These are phyloP conservation scores for Linnaemya tessellans DNA, from an alignment of 2,888 invertebrate species.

Conservation along the genomic window DNA sequence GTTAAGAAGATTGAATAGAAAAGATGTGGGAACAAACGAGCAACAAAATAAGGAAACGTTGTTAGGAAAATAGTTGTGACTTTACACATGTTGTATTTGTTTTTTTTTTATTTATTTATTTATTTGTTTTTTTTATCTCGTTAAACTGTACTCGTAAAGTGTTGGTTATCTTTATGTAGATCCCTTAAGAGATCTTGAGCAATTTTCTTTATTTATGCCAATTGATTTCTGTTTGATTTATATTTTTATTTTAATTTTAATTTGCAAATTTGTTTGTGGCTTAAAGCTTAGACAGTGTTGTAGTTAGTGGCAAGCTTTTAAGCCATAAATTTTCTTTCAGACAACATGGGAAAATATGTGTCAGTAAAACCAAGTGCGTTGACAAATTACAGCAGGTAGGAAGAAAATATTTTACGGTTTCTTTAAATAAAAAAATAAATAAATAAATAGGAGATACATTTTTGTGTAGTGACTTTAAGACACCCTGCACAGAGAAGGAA, in stretches of 20 bases:
- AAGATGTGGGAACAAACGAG: constrained; percentile 24
- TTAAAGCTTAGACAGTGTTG: constrained; percentile 27
- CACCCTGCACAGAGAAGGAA: background rate
- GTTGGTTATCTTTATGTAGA: too few relatives aligned
- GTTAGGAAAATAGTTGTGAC: too few relatives aligned
- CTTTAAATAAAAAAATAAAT: background rate
- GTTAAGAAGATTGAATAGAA: constrained; percentile 4
- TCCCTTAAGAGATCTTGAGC: background rate
- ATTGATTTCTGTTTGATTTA: constrained; percentile 16
- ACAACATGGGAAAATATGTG: constrained; percentile 15
- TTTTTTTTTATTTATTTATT: too few relatives aligned
- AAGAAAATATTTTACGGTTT: background rate
- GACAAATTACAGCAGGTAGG: constrained; percentile 37
- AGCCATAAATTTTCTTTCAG: constrained; percentile 41
- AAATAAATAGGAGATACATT: too few relatives aligned
- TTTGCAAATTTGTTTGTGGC: constrained; percentile 1
- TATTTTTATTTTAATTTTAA: background rate
- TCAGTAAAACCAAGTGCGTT: constrained; percentile 36
- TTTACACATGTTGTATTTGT: too few relatives aligned
- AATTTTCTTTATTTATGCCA: background rate
- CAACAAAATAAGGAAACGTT: background rate
- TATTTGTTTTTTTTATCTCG: too few relatives aligned
- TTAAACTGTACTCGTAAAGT: too few relatives aligned
- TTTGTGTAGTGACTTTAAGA: background rate
- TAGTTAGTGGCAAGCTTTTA: constrained; percentile 15